phyloP scores from a whole-genome alignment of 2,113 vertebrate genomes.

The Grus americana region DNA sequence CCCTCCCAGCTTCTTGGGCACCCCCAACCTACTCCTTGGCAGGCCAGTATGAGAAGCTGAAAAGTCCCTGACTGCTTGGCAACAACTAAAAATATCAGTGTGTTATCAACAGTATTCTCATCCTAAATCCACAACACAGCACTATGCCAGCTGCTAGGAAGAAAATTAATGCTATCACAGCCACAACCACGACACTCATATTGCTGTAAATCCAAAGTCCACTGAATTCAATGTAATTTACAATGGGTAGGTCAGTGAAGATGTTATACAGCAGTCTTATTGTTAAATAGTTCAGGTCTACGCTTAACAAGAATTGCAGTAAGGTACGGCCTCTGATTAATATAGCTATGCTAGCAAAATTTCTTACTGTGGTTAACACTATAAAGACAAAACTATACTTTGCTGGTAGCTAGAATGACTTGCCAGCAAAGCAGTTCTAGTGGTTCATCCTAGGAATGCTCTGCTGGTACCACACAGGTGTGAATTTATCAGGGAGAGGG shows the following conservation, averaged over 20 bases:
- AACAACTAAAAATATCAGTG: too few species aligned
- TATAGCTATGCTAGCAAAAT: neutral
- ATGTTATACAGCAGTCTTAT: neutral
- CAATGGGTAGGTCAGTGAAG: neutral
- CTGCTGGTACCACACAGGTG: neutral
- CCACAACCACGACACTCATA: neutral
- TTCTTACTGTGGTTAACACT: neutral
- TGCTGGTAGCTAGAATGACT: neutral
- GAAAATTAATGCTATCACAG: too few species aligned
- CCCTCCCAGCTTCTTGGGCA: too few species aligned
- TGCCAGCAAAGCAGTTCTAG: neutral
- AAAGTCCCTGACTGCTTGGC: too few species aligned
- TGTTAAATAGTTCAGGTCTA: neutral
- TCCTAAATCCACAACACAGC: too few species aligned
- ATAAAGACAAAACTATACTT: neutral
- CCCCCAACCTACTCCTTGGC: too few species aligned
- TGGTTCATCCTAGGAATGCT: neutral
- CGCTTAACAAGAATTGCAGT: neutral
- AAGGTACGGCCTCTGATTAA: neutral
- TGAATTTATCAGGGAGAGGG: neutral
- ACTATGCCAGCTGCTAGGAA: too few species aligned
- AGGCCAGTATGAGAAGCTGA: too few species aligned
- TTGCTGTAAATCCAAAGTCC: neutral
- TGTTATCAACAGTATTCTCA: too few species aligned
- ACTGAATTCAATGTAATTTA: neutral